A percentile compares a stretch with the other conserved stretches of the same genome.
These are phyloP conservation scores for Luidia sarsii DNA, from an alignment of 53 echinoderm and acorn worm species.

Conservation along the genomic window DNA sequence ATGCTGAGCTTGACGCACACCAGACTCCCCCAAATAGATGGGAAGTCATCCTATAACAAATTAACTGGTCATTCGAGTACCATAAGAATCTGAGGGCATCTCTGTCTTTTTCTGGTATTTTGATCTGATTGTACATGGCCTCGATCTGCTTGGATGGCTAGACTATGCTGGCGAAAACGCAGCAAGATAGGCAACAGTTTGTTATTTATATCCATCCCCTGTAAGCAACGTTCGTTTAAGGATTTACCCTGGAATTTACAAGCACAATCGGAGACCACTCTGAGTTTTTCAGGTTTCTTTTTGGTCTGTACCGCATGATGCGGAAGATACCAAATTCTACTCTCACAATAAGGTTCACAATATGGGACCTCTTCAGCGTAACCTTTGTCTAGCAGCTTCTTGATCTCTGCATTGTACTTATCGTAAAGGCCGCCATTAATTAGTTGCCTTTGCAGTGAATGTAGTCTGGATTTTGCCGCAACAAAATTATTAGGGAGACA, in stretches of 20 bases:
- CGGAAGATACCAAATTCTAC: slow-evolving; percentile 57
- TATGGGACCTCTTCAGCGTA: slow-evolving; percentile 33
- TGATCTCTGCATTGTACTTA: slow-evolving; percentile 31
- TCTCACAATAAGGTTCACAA: slow-evolving; percentile 14
- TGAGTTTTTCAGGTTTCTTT: too few species aligned
- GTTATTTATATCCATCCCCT: slow-evolving; percentile 45
- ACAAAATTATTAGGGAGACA: slow-evolving; percentile 33
- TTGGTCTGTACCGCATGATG: slow-evolving; percentile 48
- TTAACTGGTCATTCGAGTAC: neutral
- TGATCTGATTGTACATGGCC: neutral
- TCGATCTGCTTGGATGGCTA: slow-evolving; percentile 30
- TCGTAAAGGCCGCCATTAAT: neutral
- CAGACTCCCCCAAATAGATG: too few species aligned
- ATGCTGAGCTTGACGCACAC: too few species aligned
- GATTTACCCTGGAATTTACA: slow-evolving; percentile 40
- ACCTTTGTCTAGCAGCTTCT: slow-evolving; percentile 20
- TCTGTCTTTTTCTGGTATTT: slow-evolving; percentile 3
- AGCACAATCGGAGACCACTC: slow-evolving; percentile 55
- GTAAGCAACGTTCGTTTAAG: slow-evolving; percentile 53
- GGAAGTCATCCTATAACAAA: neutral
- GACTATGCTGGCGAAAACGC: slow-evolving; percentile 12
- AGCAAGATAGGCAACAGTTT: slow-evolving; percentile 42
- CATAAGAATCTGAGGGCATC: too few species aligned
- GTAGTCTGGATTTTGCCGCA: slow-evolving; percentile 41
- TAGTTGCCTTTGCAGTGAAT: slow-evolving; percentile 14